Percentiles rank a stretch among this genome's conserved stretches.
phyloP scores from a whole-genome alignment of 2,888 invertebrate species.

The Phorcus lineatus region DNA sequence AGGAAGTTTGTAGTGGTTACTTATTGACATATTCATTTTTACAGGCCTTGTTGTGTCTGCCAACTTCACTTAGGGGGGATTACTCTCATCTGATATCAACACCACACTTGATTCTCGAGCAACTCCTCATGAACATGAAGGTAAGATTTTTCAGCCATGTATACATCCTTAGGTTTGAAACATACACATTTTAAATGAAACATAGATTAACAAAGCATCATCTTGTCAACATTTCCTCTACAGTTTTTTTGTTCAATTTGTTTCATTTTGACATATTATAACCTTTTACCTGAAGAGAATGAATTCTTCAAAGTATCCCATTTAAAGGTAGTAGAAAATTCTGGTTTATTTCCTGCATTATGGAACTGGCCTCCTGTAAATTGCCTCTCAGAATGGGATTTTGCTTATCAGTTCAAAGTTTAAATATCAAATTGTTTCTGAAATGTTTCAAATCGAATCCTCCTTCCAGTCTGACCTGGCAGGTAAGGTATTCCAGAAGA shows the following conservation, averaged over 20 bases:
- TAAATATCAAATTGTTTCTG: too few relatives aligned
- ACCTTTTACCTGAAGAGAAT: too few relatives aligned
- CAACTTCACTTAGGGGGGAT: constrained; percentile 54
- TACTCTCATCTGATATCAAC: constrained; percentile 69
- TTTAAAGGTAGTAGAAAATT: too few relatives aligned
- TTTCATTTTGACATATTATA: neutral
- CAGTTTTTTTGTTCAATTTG: neutral
- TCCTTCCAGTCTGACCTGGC: constrained; percentile 64
- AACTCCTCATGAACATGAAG: constrained; percentile 87
- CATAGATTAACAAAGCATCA: too few relatives aligned
- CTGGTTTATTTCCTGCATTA: too few relatives aligned
- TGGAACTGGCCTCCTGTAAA: too few relatives aligned
- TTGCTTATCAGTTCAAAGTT: too few relatives aligned
- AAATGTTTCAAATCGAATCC: neutral
- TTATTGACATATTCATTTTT: constrained; percentile 8
- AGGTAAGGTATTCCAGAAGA: constrained; percentile 59
- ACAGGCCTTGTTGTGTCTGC: constrained; percentile 69
- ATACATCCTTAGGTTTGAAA: neutral
- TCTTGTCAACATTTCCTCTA: too few relatives aligned
- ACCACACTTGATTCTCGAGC: constrained; percentile 88
- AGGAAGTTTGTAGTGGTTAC: neutral
- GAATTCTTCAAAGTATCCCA: too few relatives aligned
- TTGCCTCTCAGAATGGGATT: too few relatives aligned
- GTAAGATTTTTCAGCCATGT: constrained; percentile 44
- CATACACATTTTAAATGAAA: neutral